Percentiles rank a stretch among this genome's conserved stretches.
Conservation (phyloP, 2,888 invertebrate genomes). For the Fragum fragum region DNA sequence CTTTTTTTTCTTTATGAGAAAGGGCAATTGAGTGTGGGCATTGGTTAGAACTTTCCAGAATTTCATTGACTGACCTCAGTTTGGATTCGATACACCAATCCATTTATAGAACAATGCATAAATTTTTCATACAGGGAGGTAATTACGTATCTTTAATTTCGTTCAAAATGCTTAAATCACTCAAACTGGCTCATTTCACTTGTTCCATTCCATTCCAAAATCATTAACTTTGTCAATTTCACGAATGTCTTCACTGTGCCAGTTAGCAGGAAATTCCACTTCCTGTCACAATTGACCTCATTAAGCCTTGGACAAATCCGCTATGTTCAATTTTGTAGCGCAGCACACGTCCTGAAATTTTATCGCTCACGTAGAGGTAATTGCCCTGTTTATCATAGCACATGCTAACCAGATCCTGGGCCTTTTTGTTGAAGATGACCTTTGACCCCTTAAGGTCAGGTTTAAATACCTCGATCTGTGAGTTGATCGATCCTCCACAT, state of each 20-base stretch:
- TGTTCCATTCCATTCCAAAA: too few species aligned
- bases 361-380: slow-evolving; percentile 47
- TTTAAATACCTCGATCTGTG: slow-evolving; percentile 55
- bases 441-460: slow-evolving; percentile 47
- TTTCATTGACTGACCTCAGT: too few species aligned
- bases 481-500: slow-evolving; percentile 56
- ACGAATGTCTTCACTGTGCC: neutral
- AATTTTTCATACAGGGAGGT: too few species aligned
- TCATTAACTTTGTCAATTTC: too few species aligned
- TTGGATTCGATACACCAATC: too few species aligned
- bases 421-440: slow-evolving; percentile 56
- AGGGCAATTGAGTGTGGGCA: too few species aligned
- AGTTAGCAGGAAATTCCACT: slow-evolving; percentile 19
- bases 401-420: slow-evolving; percentile 50
- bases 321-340: slow-evolving; percentile 50
- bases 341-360: slow-evolving; percentile 48
- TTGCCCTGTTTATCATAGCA: slow-evolving; percentile 48
- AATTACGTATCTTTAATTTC: too few species aligned
- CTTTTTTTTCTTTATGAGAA: too few species aligned
- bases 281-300: slow-evolving; percentile 36
- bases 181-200: too few species aligned
- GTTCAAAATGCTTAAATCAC: too few species aligned
- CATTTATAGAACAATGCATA: too few species aligned
- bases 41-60: too few species aligned
- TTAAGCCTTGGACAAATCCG: slow-evolving; percentile 52